These are phyloP conservation scores for Oryzias celebensis DNA, from an alignment of 2,113 vertebrate species.

Conservation along the genomic window DNA sequence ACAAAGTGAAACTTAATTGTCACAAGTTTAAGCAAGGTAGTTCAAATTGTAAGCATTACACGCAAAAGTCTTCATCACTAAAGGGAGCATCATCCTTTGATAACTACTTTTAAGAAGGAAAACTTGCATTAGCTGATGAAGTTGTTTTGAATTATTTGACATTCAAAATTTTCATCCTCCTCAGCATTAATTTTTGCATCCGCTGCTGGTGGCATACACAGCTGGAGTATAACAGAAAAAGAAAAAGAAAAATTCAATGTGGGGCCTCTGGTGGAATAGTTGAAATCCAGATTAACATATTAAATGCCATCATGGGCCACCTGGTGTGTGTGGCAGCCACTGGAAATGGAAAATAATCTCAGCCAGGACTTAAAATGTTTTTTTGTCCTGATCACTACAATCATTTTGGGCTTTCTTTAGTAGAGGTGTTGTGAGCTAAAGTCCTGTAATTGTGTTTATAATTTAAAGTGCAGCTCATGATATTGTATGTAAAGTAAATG, in stretches of 20 bases:
- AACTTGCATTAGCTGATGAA: not conserved
- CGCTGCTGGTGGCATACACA: slow-evolving; percentile 37
- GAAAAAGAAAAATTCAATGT: slow-evolving; percentile 24
- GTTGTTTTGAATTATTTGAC: slow-evolving; percentile 15
- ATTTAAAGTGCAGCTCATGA: slow-evolving; percentile 46
- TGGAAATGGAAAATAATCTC: slow-evolving; percentile 60
- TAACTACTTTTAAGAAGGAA: not conserved
- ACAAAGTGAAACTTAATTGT: too few species aligned
- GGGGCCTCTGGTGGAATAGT: slow-evolving; percentile 48
- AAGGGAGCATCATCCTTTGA: not conserved
- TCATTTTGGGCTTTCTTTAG: slow-evolving; percentile 46
- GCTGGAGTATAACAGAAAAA: slow-evolving; percentile 24
- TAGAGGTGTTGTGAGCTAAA: slow-evolving; percentile 32
- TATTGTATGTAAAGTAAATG: slow-evolving; percentile 28
- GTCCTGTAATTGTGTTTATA: slow-evolving; percentile 52
- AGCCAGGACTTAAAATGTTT: slow-evolving; percentile 54
- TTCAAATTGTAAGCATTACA: too few species aligned
- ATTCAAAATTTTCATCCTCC: slow-evolving; percentile 9
- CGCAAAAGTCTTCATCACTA: not conserved
- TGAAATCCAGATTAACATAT: slow-evolving; percentile 71
- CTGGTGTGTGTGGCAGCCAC: slow-evolving; percentile 65
- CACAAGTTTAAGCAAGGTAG: too few species aligned
- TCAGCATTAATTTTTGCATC: slow-evolving; percentile 26
- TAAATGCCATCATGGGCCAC: slow-evolving; percentile 68
- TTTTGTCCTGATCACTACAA: slow-evolving; percentile 58